Conservation (phyloP, 2,888 invertebrate species). For the Drosophila algonquin region DNA sequence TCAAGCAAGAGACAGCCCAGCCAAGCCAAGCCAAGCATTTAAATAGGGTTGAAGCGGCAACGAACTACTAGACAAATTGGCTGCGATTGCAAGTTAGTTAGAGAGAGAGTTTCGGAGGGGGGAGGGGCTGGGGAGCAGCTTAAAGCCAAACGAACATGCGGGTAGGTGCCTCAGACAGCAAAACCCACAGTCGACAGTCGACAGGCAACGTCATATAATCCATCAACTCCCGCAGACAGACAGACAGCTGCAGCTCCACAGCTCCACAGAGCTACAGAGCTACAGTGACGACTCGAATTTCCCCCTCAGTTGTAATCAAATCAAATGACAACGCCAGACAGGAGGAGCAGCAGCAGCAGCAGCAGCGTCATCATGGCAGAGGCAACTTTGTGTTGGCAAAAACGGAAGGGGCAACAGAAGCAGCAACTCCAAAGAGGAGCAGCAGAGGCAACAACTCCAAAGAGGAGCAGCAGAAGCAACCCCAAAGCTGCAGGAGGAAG, state of each 20-base stretch:
- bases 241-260: constrained; percentile 41
- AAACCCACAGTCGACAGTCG: constrained; percentile 2
- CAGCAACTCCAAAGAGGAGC: constrained; percentile 34
- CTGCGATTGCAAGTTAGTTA: constrained; percentile 54
- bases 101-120: not conserved
- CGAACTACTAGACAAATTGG: constrained; percentile 62
- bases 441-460: not conserved
- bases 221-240: constrained; percentile 69
- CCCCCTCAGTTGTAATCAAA: constrained; percentile 67
- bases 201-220: constrained; percentile 62
- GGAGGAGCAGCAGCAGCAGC: constrained; percentile 31
- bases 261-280: not conserved
- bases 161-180: constrained; percentile 31
- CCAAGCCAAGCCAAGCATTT: constrained; percentile 42
- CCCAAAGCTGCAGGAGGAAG: constrained; percentile 12
- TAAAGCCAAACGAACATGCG: constrained; percentile 61
- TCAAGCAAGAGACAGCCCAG: constrained; percentile 63
- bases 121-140: constrained; percentile 19
- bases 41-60: constrained; percentile 40
- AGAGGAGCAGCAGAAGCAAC: constrained; percentile 23
- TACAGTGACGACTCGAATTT: constrained; percentile 54
- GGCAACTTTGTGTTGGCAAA: constrained; percentile 42
- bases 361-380: constrained; percentile 3
- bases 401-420: constrained; percentile 40
- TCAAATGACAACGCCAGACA: constrained; percentile 71